Base-by-base conservation (phyloP, 2,888 invertebrate species). In the Cheilosia scutellata region DNA sequence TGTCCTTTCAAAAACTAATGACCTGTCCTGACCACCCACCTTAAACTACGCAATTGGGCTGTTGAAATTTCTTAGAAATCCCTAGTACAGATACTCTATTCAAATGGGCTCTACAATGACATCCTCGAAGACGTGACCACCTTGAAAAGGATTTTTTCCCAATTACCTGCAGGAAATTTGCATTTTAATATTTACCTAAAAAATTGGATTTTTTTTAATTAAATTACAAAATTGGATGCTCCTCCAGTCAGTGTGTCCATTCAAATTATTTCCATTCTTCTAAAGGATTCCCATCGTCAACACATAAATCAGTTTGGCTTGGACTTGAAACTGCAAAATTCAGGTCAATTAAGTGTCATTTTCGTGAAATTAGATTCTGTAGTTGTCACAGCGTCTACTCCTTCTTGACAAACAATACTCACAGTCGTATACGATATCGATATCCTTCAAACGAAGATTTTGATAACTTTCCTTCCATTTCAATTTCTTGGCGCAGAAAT, bases 401-500 rank as follows among this genome's bases (percentile, higher is more conserved):
- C 31, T 33, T 33, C 49, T 25, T 5, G 49, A 25, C 49, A 65
- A 16, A 25, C 49, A 25, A 2, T 27, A 27, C 51, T 27, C 51
- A 3, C 25, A 63, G 55, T 72, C 31, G n/a, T 65, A 72, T 20
- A 20, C 20, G 20, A 20, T 20, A 20, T 79, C 53, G 53, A 74
- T 60, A 79, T 79, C 58, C 53, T 62, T 66, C 58, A 20, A 37
- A 40, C 53, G 51, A 13, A 16, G 29, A 31, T 68, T 29, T 62
- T 60, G 60, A 58, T 57, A 72, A 71, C 71, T 65, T 72, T 79
- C 16, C 51, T 29, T 71, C n/a, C 20, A 9, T 31, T 65, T 63
- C 47, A 25, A 49, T 75, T 57, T 58, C n/a, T 44, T 74, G 74
- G 66, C 25, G 42, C 60, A 74, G 44, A 74, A 74, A 74, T 80